Percentiles rank a stretch among this genome's conserved stretches.
These are phyloP conservation scores for Lepus europaeus DNA, from an alignment of 2,113 vertebrate species.

Conservation along the genomic window DNA sequence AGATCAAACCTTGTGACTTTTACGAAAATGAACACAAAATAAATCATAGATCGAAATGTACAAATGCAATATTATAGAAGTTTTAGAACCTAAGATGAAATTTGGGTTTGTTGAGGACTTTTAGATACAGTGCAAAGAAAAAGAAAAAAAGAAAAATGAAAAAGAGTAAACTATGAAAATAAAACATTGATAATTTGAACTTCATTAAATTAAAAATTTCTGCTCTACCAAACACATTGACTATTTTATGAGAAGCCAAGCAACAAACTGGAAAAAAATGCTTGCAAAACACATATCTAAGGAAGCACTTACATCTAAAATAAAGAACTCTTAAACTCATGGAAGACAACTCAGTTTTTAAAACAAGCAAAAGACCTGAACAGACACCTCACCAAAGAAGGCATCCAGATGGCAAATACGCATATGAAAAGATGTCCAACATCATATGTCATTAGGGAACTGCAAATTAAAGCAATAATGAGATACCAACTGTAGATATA, in stretches of 20 bases:
- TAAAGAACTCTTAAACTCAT: background rate
- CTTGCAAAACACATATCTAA: background rate
- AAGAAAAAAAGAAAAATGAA: too few relatives aligned
- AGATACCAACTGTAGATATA: background rate
- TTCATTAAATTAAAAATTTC: constrained; percentile 1
- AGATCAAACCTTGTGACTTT: background rate
- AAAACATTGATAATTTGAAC: background rate
- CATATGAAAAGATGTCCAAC: background rate
- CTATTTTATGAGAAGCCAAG: background rate
- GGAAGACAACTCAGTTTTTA: background rate
- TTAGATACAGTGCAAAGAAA: background rate
- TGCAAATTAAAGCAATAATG: background rate
- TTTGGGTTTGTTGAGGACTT: background rate
- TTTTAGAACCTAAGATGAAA: background rate
- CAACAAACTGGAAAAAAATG: background rate
- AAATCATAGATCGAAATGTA: background rate
- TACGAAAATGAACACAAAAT: background rate
- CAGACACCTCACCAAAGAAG: background rate
- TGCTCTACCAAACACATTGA: background rate
- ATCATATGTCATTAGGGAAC: background rate
- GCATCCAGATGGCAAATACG: background rate
- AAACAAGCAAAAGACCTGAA: background rate
- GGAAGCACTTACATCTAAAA: constrained; percentile 16
- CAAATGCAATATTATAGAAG: background rate
- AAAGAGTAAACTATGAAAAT: background rate